Evolutionary conservation across 2,113 vertebrate species (phyloP), one percentile per base, ranked within the genome.

Genomic region (Neogale vison): DNA sequence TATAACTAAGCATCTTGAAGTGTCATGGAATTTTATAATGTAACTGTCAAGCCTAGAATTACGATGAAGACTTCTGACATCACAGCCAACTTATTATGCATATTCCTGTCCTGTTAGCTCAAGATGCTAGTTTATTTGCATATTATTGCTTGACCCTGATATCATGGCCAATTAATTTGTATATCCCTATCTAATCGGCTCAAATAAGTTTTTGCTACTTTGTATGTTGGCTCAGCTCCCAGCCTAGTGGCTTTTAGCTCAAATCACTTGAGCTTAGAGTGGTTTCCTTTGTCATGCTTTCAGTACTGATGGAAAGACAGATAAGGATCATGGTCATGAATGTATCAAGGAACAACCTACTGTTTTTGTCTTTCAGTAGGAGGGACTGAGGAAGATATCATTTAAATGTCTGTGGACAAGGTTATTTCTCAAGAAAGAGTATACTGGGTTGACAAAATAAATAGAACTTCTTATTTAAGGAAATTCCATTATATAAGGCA

Each of bases 131-230:
- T 65, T 93, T 74, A 97, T 98, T 98, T 97, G 97, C 97, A 97
- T 97, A 97, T 96, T 93, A 96, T 96, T 95, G 84, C 95, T 95
- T 96, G 97, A 98, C 96, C 97, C 97, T 88, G 90, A 91, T 96
- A 96, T 95, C 84, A 97, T 42, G 85, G 91, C 87, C 93, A 92
- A 93, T 95, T 97, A 97, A 97, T 98, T 98, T 98, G 94, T 97
- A 98, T 98, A 97, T 97, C 95, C 95, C 36, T 93, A 72, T 97
- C 96, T 98, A 98, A 98, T 98, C 96, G 96, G 85, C 90, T 97
- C 94, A 97, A 96, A 97, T 96, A 97, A 97, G 96, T 93, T 97
- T 98, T 96, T 98, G 90, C 92, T 71, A 71, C 80, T 96, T 98
- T 95, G 97, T 98, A 97, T 97, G 87, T 98, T 98, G 97, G 97